Evolutionary conservation across 2,797 vertebrate species (phyloP).

Genomic region (Hoplostethus atlanticus): DNA sequence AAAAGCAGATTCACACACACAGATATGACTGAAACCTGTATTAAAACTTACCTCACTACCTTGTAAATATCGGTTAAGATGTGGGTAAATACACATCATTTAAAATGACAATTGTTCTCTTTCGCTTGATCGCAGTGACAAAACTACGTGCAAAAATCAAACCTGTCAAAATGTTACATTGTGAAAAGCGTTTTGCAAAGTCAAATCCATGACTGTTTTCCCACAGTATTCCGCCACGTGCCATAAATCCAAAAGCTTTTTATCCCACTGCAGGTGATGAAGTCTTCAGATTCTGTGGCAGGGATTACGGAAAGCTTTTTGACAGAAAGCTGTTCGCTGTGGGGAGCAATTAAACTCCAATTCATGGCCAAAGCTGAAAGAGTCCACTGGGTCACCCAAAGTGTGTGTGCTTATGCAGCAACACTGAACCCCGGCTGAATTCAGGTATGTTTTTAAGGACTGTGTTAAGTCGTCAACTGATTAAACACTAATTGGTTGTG

Average conservation of each 20-base stretch:
- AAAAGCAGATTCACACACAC: no score
- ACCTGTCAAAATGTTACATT: no score
- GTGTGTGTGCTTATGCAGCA: conserved; percentile 16
- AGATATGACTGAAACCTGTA: no score
- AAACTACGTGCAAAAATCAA: no score
- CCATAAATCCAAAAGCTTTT: background rate
- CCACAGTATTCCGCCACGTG: background rate
- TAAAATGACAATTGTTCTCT: background rate
- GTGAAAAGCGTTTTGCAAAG: background rate
- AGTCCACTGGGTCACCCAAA: conserved; percentile 37
- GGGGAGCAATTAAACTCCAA: conserved; percentile 34
- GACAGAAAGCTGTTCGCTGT: conserved; percentile 14
- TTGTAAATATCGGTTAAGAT: no score
- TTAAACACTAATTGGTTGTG: no score
- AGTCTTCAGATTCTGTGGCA: conserved; percentile 4
- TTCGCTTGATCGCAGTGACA: no score
- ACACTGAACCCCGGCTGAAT: conserved; percentile 4
- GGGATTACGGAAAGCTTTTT: conserved; percentile 40
- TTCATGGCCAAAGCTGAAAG: conserved; percentile 25
- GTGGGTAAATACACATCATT: no score
- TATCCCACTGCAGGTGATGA: conserved; percentile 9
- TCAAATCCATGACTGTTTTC: background rate
- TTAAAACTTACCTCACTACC: background rate
- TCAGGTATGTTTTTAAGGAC: conserved; percentile 11
- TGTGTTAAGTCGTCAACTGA: conserved; percentile 1